Evolutionary conservation across 92 coral and sea anemone species (phyloP).

Genomic region (Palythoa heliodiscus): DNA sequence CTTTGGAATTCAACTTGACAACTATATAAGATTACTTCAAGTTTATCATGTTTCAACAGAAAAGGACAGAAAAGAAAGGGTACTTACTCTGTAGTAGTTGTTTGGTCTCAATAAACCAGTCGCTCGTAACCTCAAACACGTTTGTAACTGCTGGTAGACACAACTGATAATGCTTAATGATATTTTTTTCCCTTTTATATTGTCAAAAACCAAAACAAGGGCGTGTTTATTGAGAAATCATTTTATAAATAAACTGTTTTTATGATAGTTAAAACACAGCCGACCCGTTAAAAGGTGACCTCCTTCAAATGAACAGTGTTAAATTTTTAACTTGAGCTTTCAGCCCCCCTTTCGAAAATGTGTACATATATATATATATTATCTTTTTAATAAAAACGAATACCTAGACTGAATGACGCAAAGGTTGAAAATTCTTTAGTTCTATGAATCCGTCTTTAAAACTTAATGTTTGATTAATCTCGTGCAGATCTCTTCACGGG

Average conservation of each 20-base stretch:
- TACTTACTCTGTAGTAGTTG: too few species aligned
- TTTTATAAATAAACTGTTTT: not conserved
- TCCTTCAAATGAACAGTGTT: not conserved
- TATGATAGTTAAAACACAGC: not conserved
- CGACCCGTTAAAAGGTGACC: not conserved
- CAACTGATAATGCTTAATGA: slow-evolving; percentile 4
- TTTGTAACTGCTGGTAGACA: not conserved
- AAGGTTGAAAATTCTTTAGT: not conserved
- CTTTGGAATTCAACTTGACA: too few species aligned
- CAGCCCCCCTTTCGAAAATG: too few species aligned
- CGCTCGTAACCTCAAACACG: not conserved
- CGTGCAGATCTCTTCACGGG: not conserved
- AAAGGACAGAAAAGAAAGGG: too few species aligned
- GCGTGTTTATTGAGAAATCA: slow-evolving; percentile 1
- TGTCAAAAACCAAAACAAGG: not conserved
- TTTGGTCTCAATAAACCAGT: not conserved
- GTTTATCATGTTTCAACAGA: too few species aligned
- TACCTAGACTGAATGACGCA: too few species aligned
- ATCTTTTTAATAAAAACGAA: too few species aligned
- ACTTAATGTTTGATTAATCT: not conserved
- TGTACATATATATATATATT: too few species aligned
- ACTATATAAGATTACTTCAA: too few species aligned
- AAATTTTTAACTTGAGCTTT: too few species aligned
- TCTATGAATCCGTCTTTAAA: not conserved
- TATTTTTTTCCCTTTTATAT: not conserved